Base-by-base conservation (phyloP, 2,113 vertebrate genomes). In the Nothobranchius furzeri region DNA sequence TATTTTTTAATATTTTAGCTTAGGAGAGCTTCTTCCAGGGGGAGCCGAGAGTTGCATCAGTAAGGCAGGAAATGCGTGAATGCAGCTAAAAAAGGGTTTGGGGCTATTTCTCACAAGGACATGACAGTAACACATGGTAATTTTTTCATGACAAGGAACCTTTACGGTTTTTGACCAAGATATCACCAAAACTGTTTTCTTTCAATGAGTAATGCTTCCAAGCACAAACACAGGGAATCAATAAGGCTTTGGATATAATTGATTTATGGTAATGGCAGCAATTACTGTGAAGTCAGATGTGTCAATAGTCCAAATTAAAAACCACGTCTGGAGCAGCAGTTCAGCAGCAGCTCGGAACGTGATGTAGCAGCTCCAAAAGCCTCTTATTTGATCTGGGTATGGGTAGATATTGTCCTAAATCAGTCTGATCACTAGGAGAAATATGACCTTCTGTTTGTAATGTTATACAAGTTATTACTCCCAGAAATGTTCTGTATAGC, bases 181-280 rank as follows among this genome's bases (percentile, higher is more conserved):
- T 75, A 78, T 79, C 77, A 78, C 58, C 75, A 83, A 86, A 85
- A 78, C 64, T 24, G 61, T 49, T 57, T 42, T 61, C 74, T 77
- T 78, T 79, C 65, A 84, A 73, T 85, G 54, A 76, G 76, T 30
- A 40, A 67, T 65, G 68, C 30, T 48, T 72, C 69, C 60, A 20
- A 69, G 53, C 68, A 60, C 62, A 66, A 81, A 78, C 66, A 63
- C 59, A 76, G 54, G 73, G 53, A 76, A 75, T 74, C 87, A 86
- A 91, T 82, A 79, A 83, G 67, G 88, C 87, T 66, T 78, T 69
- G 51, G 81, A 87, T 76, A 72, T 83, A 90, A 91, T 84, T 85
- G 88, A 90, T 91, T 87, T 70, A 75, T 74, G 72, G 64, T 79
- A 87, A 91, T 70, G 73, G 67, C 72, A 56, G 84, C 64, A 79